Base-by-base conservation (phyloP, 2,113 vertebrate species). In the Channa argus region DNA sequence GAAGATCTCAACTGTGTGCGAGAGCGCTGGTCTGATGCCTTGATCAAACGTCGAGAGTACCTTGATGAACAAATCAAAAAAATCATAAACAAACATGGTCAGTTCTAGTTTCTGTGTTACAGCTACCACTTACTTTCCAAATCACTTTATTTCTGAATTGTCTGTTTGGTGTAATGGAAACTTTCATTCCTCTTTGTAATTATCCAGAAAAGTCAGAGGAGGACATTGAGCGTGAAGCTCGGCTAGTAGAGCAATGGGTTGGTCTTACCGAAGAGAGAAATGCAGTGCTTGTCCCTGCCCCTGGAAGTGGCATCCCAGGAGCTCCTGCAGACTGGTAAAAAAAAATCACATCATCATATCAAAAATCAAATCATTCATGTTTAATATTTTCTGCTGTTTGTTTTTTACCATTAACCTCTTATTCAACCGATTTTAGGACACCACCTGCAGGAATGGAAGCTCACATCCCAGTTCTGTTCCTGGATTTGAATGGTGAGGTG, bases 11-110 rank as follows among this genome's bases (percentile, higher is more conserved):
- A 98, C 89, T 97, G 94, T 10, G 95, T 99, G 6, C 91, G 97
- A 74, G 96, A 97, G 64, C 95, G 94, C 44, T 99, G 98, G 98
- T 99, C 98, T 14, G 98, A 99, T 13, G 97, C 97, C 0, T 92
- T 99, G 78, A 95, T 97, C 86, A 99, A 99, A 88, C 96, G 98
- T 1, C 94, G 96, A 70, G 96, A 97, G 70, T 99, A 99, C 80
- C 95, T 99, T 53, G 97, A 99, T 41, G 97, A 98, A 55, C 98
- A 99, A 90, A 98, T 99, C 83, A 96, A 99, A 86, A 98, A 96
- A 92, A 97, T 99, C 91, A 98, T 96, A 90, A 97, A 97, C 88
- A 99, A 98, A 74, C 94, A 95, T 80, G 98, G 98, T 98, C 49
- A 60, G 87, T 66, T 6, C 1, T 3, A 3, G 10, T 11, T 5